Evolutionary conservation across 2,797 vertebrate genomes (phyloP).

Genomic region (Oophaga sylvatica): DNA sequence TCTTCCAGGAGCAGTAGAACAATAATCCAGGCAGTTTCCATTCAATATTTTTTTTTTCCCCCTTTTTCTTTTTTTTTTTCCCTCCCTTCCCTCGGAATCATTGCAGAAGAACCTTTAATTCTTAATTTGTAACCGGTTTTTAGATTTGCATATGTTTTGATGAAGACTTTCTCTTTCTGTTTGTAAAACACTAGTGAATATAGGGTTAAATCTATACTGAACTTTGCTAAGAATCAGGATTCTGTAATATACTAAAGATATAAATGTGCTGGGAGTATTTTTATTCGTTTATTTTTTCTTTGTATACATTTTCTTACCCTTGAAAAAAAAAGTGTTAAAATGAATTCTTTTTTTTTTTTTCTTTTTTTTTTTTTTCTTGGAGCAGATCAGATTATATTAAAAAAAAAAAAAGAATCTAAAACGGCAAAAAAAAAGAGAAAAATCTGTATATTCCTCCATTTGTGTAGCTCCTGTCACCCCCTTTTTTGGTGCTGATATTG

Average conservation of each 20-base stretch:
- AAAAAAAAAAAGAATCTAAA: conserved; percentile 16
- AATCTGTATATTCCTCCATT: conserved; percentile 50
- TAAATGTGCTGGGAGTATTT: conserved; percentile 81
- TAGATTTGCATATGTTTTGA: conserved; percentile 92
- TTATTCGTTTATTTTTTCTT: conserved; percentile 62
- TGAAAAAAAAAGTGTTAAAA: conserved; percentile 73
- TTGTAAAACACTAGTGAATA: conserved; percentile 99
- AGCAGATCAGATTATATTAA: conserved; percentile 66
- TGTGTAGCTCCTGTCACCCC: conserved; percentile 47
- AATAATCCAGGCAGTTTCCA: conserved; percentile 64
- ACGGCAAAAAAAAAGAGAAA: neutral
- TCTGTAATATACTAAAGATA: conserved; percentile 86
- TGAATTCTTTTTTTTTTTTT: conserved; percentile 64
- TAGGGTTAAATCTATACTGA: conserved; percentile 93
- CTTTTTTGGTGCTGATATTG: conserved; percentile 79
- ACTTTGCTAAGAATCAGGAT: conserved; percentile 91
- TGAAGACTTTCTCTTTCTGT: conserved; percentile 88
- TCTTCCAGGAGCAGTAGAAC: conserved; percentile 92
- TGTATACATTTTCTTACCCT: conserved; percentile 76
- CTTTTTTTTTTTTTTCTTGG: conserved; percentile 61
- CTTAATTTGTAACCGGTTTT: conserved; percentile 89
- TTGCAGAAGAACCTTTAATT: conserved; percentile 74
- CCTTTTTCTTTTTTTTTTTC: neutral
- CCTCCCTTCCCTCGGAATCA: conserved; percentile 77
- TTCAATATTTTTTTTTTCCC: neutral